Evolutionary conservation across 2,888 invertebrate genomes (phyloP), one percentile per base, ranked within the genome.

Genomic region (Drosophila suboccidentalis): DNA sequence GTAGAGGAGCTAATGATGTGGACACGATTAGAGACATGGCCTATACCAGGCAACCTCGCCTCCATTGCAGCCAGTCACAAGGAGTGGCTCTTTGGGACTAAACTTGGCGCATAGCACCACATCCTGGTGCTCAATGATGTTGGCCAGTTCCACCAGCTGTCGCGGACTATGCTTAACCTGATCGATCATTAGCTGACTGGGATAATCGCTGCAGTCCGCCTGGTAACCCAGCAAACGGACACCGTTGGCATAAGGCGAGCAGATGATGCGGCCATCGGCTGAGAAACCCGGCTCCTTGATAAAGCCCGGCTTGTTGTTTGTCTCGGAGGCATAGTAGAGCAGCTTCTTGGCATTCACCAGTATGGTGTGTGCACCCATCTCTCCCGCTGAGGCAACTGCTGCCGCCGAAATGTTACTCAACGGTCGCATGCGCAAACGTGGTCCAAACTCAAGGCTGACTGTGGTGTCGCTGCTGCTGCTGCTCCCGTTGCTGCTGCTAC

Each of bases 211-310:
- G 91, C 97, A 97, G 53, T 95, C 93, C 9, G 95, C 94, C 84
- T 96, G 95, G 82, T 98, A 97, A 0, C 96, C 95, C 26, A 98
- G 93, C 4, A 98, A 93, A n/a, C 98, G 94, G 70, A 98, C 95
- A 34, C 98, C 98, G 87, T 95, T 95, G 0, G 96, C 97, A 92
- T 96, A 98, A 0, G 98, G 98, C 0, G 98, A 98, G 90, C 97
- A 97, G 32, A 98, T 96, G 10, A 98, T 93, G 54, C 98, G 94
- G 0, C 98, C 98, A 91, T 98, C 98, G 1, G 96, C 94, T 1
- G 98, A 98, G 92, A 97, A 98, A 86, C 97, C 97, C 49, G 97
- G 93, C 91, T 98, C 98, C 93, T 98, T 98, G 62, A 98, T 98
- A 85, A 97, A 98, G 0, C 98, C 98, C 76, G 96, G 96, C 1